phyloP scores from a whole-genome alignment of 1,140 invertebrate genomes.

The Pogonomyrmex barbatus region DNA sequence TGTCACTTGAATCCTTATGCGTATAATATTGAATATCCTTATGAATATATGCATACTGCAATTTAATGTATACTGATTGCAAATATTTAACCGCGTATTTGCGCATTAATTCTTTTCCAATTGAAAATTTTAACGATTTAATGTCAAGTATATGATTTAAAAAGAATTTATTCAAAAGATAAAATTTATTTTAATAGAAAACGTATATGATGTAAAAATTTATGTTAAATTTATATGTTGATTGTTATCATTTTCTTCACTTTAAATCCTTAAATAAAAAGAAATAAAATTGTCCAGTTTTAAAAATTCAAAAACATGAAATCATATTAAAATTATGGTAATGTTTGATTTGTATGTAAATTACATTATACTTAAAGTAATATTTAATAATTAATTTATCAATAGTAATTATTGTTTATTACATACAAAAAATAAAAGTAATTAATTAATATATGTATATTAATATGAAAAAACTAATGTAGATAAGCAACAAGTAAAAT shows the following conservation, averaged over 20 bases:
- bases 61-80: neutral
- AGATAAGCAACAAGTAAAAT: no score
- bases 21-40: no score
- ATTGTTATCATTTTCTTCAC: no score
- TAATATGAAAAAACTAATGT: no score
- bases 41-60: neutral
- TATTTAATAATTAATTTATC: neutral
- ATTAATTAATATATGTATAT: no score
- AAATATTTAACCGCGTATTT: neutral
- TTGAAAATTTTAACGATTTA: neutral
- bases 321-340: neutral
- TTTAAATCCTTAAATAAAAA: neutral
- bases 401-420: neutral
- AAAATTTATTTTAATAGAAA: neutral
- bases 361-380: no score
- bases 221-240: no score
- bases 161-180: neutral
- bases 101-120: neutral
- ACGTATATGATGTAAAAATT: neutral
- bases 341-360: neutral
- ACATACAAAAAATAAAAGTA: neutral
- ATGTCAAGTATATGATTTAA: neutral
- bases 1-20: neutral
- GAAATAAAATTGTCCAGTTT: neutral
- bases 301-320: neutral